These are phyloP conservation scores for Megalurothrips usitatus DNA, from an alignment of 2,888 invertebrate species.

Conservation along the genomic window DNA sequence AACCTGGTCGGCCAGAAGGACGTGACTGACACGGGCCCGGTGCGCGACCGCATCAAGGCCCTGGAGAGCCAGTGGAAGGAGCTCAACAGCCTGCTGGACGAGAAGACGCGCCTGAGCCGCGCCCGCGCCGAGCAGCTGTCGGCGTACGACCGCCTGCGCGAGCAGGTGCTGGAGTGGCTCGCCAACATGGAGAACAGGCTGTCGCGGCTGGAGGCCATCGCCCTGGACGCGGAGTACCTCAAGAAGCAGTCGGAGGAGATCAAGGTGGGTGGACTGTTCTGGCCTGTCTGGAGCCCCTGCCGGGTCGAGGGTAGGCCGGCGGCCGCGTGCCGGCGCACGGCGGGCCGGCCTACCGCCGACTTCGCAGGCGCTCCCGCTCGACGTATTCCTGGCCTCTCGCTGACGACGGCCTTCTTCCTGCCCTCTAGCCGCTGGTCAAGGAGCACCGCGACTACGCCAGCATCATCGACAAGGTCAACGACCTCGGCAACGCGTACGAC, in stretches of 20 bases:
- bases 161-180: constrained; percentile 72
- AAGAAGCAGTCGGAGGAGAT: constrained; percentile 79
- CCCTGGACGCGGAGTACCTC: constrained; percentile 79
- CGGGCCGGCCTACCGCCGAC: neutral
- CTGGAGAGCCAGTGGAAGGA: constrained; percentile 88
- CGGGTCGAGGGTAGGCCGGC: neutral
- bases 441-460: constrained; percentile 82
- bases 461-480: constrained; percentile 86
- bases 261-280: constrained; percentile 45
- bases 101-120: constrained; percentile 76
- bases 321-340: neutral
- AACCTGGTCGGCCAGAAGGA: constrained; percentile 77
- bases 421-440: constrained; percentile 65
- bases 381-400: neutral
- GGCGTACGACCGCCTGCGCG: constrained; percentile 78
- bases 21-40: constrained; percentile 77
- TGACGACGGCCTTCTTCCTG: constrained; percentile 15
- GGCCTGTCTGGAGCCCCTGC: neutral
- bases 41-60: constrained; percentile 79
- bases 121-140: constrained; percentile 79
- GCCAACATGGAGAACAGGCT: constrained; percentile 72
- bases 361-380: neutral
- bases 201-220: constrained; percentile 73
- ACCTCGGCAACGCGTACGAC: constrained; percentile 82
- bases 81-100: constrained; percentile 73